Conservation (phyloP, 2,888 invertebrate species). For the Mesodorylaimus sp. region DNA sequence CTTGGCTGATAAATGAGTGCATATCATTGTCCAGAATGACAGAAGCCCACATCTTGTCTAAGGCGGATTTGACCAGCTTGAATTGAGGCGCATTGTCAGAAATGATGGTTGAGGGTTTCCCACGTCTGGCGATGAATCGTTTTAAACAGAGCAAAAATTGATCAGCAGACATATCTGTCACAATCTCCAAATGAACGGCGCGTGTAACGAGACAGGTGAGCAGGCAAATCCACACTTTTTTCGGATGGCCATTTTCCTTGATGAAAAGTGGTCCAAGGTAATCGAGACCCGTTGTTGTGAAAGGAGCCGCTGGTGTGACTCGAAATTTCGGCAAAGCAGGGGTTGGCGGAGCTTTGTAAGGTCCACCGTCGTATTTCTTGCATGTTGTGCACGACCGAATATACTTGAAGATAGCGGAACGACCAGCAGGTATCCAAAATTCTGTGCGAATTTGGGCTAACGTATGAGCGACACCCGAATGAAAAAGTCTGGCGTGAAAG, state of each 20-base stretch:
- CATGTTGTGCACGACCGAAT: too few relatives aligned
- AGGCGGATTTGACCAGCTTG: conserved; percentile 26
- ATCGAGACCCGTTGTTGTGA: conserved; percentile 23
- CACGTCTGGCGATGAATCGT: conserved; percentile 25
- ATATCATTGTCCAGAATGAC: conserved; percentile 10
- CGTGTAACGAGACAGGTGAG: conserved; percentile 32
- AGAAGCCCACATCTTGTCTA: conserved; percentile 11
- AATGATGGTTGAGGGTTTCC: conserved; percentile 24
- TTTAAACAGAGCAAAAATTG: conserved; percentile 24
- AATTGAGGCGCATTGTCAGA: conserved; percentile 33
- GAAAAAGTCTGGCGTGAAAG: too few relatives aligned
- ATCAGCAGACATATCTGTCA: conserved; percentile 20
- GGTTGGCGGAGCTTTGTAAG: too few relatives aligned
- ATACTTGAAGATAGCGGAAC: too few relatives aligned
- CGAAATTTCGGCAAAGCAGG: too few relatives aligned
- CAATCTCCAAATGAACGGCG: conserved; percentile 30
- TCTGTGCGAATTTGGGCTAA: too few relatives aligned
- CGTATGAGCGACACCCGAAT: too few relatives aligned
- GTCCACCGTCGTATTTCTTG: too few relatives aligned
- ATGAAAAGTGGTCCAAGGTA: conserved; percentile 29
- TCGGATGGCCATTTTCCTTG: conserved; percentile 13
- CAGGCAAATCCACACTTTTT: conserved; percentile 25
- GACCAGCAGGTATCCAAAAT: too few relatives aligned
- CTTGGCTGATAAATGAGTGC: neutral
- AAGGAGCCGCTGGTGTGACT: too few relatives aligned